phyloP scores from a whole-genome alignment of 1,140 invertebrate species.

The Melanaphis sacchari region DNA sequence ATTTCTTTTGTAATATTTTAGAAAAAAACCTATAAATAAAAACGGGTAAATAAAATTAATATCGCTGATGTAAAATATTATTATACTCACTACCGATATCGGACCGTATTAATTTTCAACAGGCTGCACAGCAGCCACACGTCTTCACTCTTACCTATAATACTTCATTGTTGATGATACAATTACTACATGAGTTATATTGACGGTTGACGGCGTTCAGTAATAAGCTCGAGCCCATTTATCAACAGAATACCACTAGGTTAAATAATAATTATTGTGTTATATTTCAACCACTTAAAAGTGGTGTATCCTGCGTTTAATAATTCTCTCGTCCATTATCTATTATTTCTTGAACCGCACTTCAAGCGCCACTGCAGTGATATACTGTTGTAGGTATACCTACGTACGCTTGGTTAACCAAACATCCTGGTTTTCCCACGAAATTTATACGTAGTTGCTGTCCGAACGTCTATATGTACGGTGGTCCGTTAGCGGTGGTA shows the following conservation, averaged over 20 bases:
- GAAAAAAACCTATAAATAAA: background rate
- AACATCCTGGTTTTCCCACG: background rate
- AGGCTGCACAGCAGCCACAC: no score
- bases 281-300: background rate
- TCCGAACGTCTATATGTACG: no score
- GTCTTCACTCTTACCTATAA: background rate
- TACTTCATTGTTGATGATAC: background rate
- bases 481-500: no score
- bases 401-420: no score
- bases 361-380: background rate
- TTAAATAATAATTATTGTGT: background rate
- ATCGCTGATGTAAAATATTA: background rate
- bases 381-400: background rate
- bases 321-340: background rate
- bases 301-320: background rate
- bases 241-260: background rate
- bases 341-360: background rate
- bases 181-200: conserved; percentile 10
- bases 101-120: background rate
- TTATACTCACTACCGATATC: background rate
- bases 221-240: background rate
- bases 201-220: background rate
- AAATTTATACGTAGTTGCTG: no score
- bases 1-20: background rate
- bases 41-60: background rate